Conservation (phyloP, 2,113 vertebrate species). For the Ochotona princeps region DNA sequence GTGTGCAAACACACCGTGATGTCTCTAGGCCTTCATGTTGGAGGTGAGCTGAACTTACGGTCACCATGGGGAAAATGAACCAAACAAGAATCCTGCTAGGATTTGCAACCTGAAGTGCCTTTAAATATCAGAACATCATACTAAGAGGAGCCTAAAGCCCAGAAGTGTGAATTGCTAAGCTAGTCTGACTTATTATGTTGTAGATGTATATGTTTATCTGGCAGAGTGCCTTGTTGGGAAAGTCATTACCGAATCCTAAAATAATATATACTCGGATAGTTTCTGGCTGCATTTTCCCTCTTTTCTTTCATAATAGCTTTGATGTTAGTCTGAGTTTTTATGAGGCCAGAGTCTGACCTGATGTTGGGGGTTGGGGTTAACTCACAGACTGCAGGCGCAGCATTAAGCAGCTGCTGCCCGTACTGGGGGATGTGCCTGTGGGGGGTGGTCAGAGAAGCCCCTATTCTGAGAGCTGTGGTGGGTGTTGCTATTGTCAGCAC, state of each 20-base stretch:
- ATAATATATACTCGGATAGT: neutral
- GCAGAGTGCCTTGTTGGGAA: constrained; percentile 37
- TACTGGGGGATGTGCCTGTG: neutral
- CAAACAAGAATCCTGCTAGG: neutral
- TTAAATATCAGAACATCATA: constrained; percentile 3
- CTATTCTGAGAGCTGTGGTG: neutral
- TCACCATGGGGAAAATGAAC: neutral
- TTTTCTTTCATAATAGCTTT: constrained; percentile 58
- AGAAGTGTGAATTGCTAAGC: neutral
- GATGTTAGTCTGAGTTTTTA: constrained; percentile 58
- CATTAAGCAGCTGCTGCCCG: constrained; percentile 34
- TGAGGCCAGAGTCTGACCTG: neutral
- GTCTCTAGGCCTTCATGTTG: neutral
- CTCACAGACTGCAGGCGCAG: neutral
- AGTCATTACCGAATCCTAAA: constrained; percentile 41
- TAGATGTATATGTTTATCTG: neutral
- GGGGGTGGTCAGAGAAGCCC: constrained; percentile 42
- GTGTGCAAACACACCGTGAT: neutral
- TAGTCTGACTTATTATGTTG: neutral
- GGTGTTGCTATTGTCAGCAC: neutral
- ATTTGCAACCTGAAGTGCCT: neutral
- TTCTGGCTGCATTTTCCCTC: neutral
- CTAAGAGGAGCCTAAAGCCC: neutral
- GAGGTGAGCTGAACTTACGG: neutral
- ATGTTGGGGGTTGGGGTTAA: constrained; percentile 38